Conservation (phyloP, 2,113 vertebrate genomes). For the Pseudorasbora parva region DNA sequence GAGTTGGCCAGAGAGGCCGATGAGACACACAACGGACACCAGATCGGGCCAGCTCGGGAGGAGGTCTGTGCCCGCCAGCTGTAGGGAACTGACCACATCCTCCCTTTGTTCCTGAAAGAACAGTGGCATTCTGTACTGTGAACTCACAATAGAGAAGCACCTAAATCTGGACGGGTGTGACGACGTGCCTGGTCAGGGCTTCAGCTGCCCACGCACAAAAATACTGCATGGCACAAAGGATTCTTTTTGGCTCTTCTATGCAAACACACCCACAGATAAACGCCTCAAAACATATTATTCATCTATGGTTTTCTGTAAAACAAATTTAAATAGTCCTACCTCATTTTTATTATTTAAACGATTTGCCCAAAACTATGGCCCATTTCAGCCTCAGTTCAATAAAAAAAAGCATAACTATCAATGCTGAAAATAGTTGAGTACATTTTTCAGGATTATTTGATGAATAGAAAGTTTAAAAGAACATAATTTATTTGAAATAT, state of each 20-base stretch:
- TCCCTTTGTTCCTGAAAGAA: slow-evolving; percentile 32
- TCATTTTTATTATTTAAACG: not conserved
- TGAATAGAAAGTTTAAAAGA: no score
- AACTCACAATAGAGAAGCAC: slow-evolving; percentile 19
- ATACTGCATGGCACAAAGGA: slow-evolving; percentile 11
- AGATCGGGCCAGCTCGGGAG: slow-evolving; percentile 1
- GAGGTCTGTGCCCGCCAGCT: not conserved
- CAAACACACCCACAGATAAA: slow-evolving; percentile 13
- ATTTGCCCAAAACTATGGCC: not conserved
- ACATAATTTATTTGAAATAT: no score
- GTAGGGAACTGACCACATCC: slow-evolving; percentile 19
- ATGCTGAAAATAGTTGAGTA: no score
- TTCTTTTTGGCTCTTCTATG: slow-evolving; percentile 4
- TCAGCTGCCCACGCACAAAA: slow-evolving; percentile 8
- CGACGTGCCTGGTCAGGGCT: slow-evolving; percentile 5
- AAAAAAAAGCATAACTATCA: not conserved
- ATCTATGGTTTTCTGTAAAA: not conserved
- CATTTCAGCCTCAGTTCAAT: not conserved
- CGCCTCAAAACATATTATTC: not conserved
- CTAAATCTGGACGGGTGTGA: slow-evolving; percentile 31
- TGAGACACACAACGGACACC: slow-evolving; percentile 11
- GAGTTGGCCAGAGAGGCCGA: not conserved
- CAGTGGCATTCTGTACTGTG: slow-evolving; percentile 12
- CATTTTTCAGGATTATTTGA: no score
- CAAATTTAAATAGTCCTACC: not conserved